A percentile compares a stretch with the other conserved stretches of the same genome.
phyloP scores from a whole-genome alignment of 2,797 vertebrate genomes.

The Zenarchopterus dispar region DNA sequence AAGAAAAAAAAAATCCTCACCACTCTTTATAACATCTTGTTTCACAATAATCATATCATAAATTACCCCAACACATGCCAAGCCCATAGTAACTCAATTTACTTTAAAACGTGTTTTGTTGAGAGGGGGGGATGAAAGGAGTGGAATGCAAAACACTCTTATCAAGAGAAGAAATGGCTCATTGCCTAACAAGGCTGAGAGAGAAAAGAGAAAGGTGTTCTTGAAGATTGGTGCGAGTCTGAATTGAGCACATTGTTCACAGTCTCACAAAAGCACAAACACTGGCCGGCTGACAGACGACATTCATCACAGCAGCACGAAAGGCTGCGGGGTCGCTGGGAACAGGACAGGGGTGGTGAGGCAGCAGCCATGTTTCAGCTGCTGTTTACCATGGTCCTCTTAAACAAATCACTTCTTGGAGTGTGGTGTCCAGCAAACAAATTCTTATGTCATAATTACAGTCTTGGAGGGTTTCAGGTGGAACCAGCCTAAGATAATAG shows the following conservation, averaged over 20 bases:
- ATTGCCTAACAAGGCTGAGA: constrained; percentile 18
- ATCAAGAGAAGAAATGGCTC: constrained; percentile 27
- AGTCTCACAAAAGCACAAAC: constrained; percentile 18
- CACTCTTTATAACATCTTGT: neutral
- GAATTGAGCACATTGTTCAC: constrained; percentile 28
- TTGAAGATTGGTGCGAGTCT: constrained; percentile 34
- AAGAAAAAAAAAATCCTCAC: neutral
- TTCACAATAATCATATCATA: constrained; percentile 25
- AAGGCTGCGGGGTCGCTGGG: constrained; percentile 8
- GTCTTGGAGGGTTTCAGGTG: constrained; percentile 1
- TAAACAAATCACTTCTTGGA: too few species aligned
- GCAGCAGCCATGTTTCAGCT: constrained; percentile 4
- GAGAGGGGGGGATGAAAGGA: constrained; percentile 8
- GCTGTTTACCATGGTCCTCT: too few species aligned
- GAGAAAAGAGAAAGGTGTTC: constrained; percentile 22
- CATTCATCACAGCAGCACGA: constrained; percentile 38
- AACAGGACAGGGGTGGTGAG: constrained; percentile 27
- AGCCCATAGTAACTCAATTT: constrained; percentile 8
- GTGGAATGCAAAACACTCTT: constrained; percentile 19
- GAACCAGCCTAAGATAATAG: neutral
- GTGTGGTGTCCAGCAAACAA: neutral
- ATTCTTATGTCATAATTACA: constrained; percentile 3
- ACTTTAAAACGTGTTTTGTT: constrained; percentile 18
- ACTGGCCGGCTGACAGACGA: constrained; percentile 23
- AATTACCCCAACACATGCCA: constrained; percentile 9